Evolutionary conservation across 2,797 vertebrate genomes (phyloP), one percentile per base, ranked within the genome.

Genomic region (Sylvilagus floridanus): DNA sequence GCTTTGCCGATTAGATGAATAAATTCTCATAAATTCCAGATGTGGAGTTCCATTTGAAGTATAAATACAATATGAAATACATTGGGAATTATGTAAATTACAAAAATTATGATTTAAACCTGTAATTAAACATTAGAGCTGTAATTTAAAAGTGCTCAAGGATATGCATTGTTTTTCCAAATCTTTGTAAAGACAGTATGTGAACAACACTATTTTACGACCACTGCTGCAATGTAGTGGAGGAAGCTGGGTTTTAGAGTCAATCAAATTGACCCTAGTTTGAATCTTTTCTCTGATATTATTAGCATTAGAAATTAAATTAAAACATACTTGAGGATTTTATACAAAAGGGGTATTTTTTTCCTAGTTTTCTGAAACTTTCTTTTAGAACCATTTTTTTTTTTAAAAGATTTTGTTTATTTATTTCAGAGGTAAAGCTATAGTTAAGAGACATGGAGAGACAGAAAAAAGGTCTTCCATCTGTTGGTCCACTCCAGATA

Each of bases 31-130:
- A 82, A 91, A 82, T 88, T 90, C 28, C 35, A 85, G n/a, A 32
- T 91, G 88, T 95, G 35, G 68, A 65, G 77, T 89, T 89, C 69
- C 77, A 42, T 91, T 93, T 95, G 89, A 85, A 93, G 47, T 54
- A 77, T 8, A 66, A 75, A 42, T 22, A n/a, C 81, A 91, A n/a
- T 60, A 50, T 57, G 69, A 81, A 84, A 85, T 76, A 91, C 4
- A 4, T 65, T 88, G 78, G n/a, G 76, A 76, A 65, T 94, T 84
- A 63, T 30, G n/a, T 95, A n/a, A 91, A 79, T 90, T 91, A 65
- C 17, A 77, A 85, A 47, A 47, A 47, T 47, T 47, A 47, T 54
- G 13, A 75, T 87, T 62, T 93, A 85, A 88, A 91, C 21, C 21
- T 91, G 4, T 37, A 88, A 84, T 69, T 91, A 91, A 83, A 52